Conservation (phyloP, 2,113 vertebrate genomes). For the Pithys albifrons region DNA sequence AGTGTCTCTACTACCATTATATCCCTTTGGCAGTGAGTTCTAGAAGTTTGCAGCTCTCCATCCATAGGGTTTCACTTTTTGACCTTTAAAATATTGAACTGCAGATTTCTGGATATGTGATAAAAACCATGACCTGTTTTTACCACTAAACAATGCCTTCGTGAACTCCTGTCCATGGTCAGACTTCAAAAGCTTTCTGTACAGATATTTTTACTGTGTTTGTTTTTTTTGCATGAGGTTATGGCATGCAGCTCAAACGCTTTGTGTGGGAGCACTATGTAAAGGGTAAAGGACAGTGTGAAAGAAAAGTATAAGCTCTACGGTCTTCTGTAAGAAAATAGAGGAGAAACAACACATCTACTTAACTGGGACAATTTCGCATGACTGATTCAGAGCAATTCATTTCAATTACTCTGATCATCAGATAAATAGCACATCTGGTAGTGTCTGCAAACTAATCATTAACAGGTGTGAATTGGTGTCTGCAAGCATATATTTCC, state of each 20-base stretch:
- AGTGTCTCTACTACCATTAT: neutral
- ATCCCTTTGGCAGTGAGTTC: neutral
- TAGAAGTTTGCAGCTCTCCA: neutral
- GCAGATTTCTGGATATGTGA: neutral
- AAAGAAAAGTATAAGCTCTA: neutral
- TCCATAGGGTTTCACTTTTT: neutral
- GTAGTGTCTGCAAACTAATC: slow-evolving; percentile 63
- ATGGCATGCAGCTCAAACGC: neutral
- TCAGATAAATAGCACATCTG: slow-evolving; percentile 69
- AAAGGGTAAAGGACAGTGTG: neutral
- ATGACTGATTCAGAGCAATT: slow-evolving; percentile 65
- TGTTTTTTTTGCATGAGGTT: neutral
- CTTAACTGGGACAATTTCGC: slow-evolving; percentile 42
- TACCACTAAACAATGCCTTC: neutral
- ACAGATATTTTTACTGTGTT: neutral
- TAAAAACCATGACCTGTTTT: neutral
- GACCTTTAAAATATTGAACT: neutral
- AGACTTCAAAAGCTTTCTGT: neutral
- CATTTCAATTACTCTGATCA: slow-evolving; percentile 70
- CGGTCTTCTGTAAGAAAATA: neutral
- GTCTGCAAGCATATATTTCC: slow-evolving; percentile 54
- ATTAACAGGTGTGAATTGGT: slow-evolving; percentile 71
- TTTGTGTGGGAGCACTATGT: neutral
- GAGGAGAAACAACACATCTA: neutral
- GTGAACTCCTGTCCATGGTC: neutral